A percentile compares a stretch with the other conserved stretches of the same genome.
phyloP scores from a whole-genome alignment of 2,113 vertebrate species.

The Aptenodytes forsteri region DNA sequence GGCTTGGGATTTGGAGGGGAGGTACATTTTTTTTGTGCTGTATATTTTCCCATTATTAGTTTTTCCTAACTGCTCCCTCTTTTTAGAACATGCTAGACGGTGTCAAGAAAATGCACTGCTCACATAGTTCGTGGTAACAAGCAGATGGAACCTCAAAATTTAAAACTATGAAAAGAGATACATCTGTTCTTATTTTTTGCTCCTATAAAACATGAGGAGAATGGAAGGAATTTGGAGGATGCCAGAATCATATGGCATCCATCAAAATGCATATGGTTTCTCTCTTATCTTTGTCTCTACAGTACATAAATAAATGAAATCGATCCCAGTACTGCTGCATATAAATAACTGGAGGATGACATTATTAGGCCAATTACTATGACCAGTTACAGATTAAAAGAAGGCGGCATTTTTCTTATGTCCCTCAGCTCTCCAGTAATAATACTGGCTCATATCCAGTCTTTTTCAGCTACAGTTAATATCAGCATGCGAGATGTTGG shows the following conservation, averaged over 20 bases:
- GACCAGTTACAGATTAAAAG: background rate
- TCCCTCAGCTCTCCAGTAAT: background rate
- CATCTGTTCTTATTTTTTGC: slow-evolving; percentile 32
- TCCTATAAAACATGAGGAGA: slow-evolving; percentile 4
- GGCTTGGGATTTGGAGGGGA: background rate
- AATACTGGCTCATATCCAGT: background rate
- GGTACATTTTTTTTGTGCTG: background rate
- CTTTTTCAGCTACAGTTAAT: background rate
- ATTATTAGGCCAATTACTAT: background rate
- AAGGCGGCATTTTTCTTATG: background rate
- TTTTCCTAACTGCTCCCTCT: background rate
- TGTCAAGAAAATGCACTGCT: background rate
- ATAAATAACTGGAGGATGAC: background rate
- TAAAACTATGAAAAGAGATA: background rate
- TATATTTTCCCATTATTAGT: background rate
- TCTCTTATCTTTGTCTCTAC: background rate
- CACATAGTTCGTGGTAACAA: background rate
- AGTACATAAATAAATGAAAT: background rate
- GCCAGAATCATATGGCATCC: slow-evolving; percentile 18
- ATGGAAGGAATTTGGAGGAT: slow-evolving; percentile 30
- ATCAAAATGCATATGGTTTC: slow-evolving; percentile 32
- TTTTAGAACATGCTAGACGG: background rate
- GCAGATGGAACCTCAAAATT: slow-evolving; percentile 18
- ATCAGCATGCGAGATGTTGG: accelerated
- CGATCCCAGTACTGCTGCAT: background rate